Percentiles rank a stretch among this genome's conserved stretches.
phyloP scores from a whole-genome alignment of 2,888 invertebrate genomes.

The Creontiades dilutus region DNA sequence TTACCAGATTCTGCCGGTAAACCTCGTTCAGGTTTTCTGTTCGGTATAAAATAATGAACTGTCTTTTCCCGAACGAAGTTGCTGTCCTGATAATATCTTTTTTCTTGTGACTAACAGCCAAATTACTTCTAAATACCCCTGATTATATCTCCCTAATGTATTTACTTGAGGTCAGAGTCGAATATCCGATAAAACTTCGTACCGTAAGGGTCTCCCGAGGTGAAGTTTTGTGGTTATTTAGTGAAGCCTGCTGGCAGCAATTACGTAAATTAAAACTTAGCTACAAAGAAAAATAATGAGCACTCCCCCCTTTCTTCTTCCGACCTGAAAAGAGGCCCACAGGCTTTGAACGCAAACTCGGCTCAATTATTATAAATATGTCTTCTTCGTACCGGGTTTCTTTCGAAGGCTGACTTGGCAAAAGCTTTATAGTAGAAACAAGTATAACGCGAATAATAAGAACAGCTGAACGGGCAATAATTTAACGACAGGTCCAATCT shows the following conservation, averaged over 20 bases:
- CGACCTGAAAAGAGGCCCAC: slow-evolving; percentile 19
- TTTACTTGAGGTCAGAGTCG: slow-evolving; percentile 24
- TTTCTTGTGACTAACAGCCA: too few species aligned
- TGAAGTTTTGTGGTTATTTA: slow-evolving; percentile 61
- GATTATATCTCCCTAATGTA: slow-evolving; percentile 17
- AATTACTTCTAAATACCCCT: background rate
- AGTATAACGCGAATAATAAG: background rate
- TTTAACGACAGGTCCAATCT: background rate
- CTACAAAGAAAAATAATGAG: slow-evolving; percentile 69
- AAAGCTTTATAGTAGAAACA: background rate
- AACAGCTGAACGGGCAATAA: background rate
- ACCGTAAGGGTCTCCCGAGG: slow-evolving; percentile 15
- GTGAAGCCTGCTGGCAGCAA: slow-evolving; percentile 52
- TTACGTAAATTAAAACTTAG: slow-evolving; percentile 68
- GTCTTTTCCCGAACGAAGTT: too few species aligned
- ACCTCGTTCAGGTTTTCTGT: too few species aligned
- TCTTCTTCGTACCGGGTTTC: slow-evolving; percentile 44
- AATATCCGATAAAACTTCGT: slow-evolving; percentile 64
- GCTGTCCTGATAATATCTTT: too few species aligned
- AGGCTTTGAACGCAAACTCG: slow-evolving; percentile 64
- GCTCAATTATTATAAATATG: slow-evolving; percentile 67
- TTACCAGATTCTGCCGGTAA: too few species aligned
- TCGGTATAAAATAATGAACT: too few species aligned
- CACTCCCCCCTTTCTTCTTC: slow-evolving; percentile 12
- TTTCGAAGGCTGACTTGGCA: background rate